A percentile compares a stretch with the other conserved stretches of the same genome.
Conservation (phyloP, 2,113 vertebrate genomes). For the Brachypodius melanocephalos region DNA sequence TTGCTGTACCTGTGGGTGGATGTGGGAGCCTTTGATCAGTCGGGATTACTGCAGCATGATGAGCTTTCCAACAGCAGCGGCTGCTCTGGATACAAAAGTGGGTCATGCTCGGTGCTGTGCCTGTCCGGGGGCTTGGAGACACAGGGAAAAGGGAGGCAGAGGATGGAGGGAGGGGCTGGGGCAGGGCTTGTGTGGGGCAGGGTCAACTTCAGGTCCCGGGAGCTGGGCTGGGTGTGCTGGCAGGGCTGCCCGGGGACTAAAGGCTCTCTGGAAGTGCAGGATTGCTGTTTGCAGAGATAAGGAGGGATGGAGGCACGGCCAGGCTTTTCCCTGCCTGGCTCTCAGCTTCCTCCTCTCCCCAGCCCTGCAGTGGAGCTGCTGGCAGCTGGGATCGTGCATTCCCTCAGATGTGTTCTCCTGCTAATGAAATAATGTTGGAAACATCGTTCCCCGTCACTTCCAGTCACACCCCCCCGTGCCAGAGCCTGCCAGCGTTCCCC, state of each 20-base stretch:
- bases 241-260: fast-evolving
- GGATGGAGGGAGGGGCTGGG: neutral
- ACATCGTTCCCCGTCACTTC: neutral
- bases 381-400: fast-evolving
- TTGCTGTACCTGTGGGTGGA: neutral
- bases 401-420: neutral
- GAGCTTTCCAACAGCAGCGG: neutral
- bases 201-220: fast-evolving
- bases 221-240: neutral
- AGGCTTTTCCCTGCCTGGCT: fast-evolving
- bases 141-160: neutral
- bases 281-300: neutral
- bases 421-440: neutral
- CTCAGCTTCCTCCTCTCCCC: neutral
- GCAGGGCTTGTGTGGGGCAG: fast-evolving
- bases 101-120: neutral
- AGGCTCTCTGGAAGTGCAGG: neutral
- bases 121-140: fast-evolving
- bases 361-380: neutral
- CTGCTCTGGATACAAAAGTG: neutral
- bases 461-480: neutral
- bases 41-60: neutral
- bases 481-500: neutral
- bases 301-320: fast-evolving
- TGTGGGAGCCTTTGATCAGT: neutral